Base-by-base conservation (phyloP, 2,113 vertebrate species). In the Peromyscus leucopus region DNA sequence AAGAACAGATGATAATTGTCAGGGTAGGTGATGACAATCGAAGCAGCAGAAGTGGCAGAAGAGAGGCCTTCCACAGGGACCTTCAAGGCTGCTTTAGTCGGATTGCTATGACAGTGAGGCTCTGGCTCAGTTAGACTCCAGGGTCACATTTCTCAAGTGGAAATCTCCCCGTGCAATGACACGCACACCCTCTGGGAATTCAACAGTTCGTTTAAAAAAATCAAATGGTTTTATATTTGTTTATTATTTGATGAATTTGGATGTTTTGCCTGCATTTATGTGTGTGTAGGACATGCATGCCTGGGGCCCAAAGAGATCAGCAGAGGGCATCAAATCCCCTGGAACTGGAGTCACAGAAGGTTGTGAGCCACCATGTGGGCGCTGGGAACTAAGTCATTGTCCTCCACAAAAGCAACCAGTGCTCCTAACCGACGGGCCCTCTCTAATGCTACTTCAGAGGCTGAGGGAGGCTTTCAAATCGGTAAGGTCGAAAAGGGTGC, bases 161-260 rank as follows among this genome's bases (percentile, higher is more conserved):
- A 90, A 97, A 90, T 91, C 42, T 85, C 93, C 74, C 33, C 42
- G 36, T 4, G 10, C 7, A 39, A 33, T 26, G 39, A 33, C 24
- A 19, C 26, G 7, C 13, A 33, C 17, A 65, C 33, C 67, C 93
- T 94, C 83, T 90, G 79, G 79, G 69, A 96, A 95, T 59, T 91
- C 46, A 39, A 46, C 76, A 11, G 2, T 88, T 85, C 63, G 42
- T 16, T 82, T 46, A 39, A 59, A 61, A 42, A 42, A 59, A 36
- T 61, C 11, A 61, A 59, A 61, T 7, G 0, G 1, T 59, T n/a
- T 75, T 24, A 26, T 59, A 55, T 13, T 55, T 55, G 21, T 57
- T 59, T 83, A 59, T 46, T 46, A 48, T 39, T 7, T n/a, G 39
- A 83, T 61, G 22, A 15, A 83, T 57, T 59, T 83, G 55, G 39